phyloP scores from a whole-genome alignment of 2,888 invertebrate species.

The Pecten maximus region DNA sequence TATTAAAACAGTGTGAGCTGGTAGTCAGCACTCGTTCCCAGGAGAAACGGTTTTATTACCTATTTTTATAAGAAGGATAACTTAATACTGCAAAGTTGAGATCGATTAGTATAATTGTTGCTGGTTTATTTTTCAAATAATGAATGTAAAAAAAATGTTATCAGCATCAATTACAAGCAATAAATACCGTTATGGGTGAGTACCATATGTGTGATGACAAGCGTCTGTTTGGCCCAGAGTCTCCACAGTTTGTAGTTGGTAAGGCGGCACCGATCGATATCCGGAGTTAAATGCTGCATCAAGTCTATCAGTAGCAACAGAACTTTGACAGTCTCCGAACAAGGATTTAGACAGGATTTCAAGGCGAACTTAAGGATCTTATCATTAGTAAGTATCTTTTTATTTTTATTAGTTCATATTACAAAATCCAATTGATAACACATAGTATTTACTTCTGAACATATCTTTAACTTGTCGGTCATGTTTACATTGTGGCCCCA shows the following conservation, averaged over 20 bases:
- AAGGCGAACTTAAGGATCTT: not conserved
- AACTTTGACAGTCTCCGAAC: not conserved
- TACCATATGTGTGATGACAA: not conserved
- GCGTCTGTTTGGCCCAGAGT: not conserved
- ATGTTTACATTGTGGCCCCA: no score
- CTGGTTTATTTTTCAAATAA: not conserved
- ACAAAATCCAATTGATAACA: no score
- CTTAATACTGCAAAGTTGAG: not conserved
- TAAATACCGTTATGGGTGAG: not conserved
- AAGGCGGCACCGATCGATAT: not conserved
- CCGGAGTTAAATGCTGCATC: not conserved
- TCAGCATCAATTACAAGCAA: not conserved
- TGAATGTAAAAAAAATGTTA: not conserved
- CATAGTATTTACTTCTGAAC: no score
- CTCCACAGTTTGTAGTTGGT: not conserved
- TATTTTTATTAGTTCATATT: no score
- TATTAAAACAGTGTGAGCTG: no score
- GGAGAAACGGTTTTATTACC: not conserved
- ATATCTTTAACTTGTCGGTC: no score
- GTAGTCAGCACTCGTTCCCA: no score
- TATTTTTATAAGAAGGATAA: no score
- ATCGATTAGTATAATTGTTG: not conserved
- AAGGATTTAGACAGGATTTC: not conserved
- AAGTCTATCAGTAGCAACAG: not conserved
- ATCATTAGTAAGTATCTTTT: no score